A percentile compares a stretch with the other conserved stretches of the same genome.
Conservation (phyloP, 2,113 vertebrate genomes). For the Micronisus gabar region DNA sequence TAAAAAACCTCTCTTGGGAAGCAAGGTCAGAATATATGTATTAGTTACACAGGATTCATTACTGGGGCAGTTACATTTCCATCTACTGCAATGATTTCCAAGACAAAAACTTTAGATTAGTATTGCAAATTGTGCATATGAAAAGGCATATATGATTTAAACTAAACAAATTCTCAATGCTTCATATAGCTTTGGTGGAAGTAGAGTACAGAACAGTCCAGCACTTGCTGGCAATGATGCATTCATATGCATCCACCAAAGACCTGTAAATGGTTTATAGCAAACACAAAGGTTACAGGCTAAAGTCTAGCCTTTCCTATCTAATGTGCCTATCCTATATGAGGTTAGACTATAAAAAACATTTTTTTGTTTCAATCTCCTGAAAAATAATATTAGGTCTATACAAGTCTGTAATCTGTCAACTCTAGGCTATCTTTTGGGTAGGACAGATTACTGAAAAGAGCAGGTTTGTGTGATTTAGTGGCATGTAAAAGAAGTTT, state of each 20-base stretch:
- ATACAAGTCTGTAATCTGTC: neutral
- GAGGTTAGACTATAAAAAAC: neutral
- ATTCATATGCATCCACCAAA: neutral
- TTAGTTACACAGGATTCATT: neutral
- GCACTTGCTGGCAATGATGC: neutral
- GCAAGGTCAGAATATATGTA: neutral
- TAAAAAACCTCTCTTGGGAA: neutral
- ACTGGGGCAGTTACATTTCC: neutral
- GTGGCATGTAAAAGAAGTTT: accelerated
- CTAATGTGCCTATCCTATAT: neutral
- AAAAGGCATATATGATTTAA: neutral
- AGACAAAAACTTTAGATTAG: neutral
- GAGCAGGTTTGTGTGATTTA: neutral
- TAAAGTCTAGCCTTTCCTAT: neutral
- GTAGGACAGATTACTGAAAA: neutral
- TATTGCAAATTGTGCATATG: neutral
- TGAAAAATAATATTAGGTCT: neutral
- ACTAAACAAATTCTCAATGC: neutral
- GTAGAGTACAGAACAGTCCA: neutral
- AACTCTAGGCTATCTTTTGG: neutral
- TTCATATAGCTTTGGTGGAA: neutral
- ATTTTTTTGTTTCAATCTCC: neutral
- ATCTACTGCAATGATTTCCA: neutral
- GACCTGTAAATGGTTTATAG: neutral
- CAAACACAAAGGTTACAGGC: neutral